These are phyloP conservation scores for Gonioctena quinquepunctata DNA, from an alignment of 1,140 invertebrate genomes.

Conservation along the genomic window DNA sequence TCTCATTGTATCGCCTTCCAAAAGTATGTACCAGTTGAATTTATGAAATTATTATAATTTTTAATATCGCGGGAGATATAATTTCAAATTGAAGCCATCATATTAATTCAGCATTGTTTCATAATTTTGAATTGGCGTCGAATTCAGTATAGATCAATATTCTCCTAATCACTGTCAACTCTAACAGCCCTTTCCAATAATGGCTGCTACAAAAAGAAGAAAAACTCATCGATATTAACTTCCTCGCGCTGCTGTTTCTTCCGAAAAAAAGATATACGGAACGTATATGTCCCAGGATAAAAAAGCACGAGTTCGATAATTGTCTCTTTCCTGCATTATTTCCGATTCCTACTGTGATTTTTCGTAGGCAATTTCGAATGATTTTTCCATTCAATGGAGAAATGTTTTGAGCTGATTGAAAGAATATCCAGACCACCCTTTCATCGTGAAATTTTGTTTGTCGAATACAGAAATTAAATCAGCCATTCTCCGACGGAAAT, in stretches of 20 bases:
- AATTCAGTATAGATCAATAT: too few relatives aligned
- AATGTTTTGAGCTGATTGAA: slow-evolving; percentile 42
- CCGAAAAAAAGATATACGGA: not conserved
- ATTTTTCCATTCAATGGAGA: slow-evolving; percentile 39
- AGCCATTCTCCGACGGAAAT: slow-evolving; percentile 46
- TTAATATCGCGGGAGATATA: too few relatives aligned
- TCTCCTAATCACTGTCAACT: not conserved
- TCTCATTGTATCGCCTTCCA: too few relatives aligned
- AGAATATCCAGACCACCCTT: slow-evolving; percentile 41
- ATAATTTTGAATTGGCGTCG: too few relatives aligned
- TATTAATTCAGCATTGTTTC: too few relatives aligned
- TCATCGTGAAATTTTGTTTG: slow-evolving; percentile 43
- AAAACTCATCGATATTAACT: not conserved
- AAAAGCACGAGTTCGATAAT: slow-evolving; percentile 19
- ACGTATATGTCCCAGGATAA: not conserved
- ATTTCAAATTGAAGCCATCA: too few relatives aligned
- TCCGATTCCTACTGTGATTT: slow-evolving; percentile 30
- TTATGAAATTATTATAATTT: too few relatives aligned
- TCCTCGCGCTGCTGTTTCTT: not conserved
- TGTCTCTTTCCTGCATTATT: slow-evolving; percentile 40
- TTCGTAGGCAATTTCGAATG: slow-evolving; percentile 32
- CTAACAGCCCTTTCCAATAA: not conserved
- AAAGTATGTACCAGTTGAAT: too few relatives aligned
- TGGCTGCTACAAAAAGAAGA: not conserved
- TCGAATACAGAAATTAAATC: slow-evolving; percentile 46